Evolutionary conservation across 2,113 vertebrate species (phyloP), one percentile per base, ranked within the genome.

Genomic region (Australoheros scitulus): DNA sequence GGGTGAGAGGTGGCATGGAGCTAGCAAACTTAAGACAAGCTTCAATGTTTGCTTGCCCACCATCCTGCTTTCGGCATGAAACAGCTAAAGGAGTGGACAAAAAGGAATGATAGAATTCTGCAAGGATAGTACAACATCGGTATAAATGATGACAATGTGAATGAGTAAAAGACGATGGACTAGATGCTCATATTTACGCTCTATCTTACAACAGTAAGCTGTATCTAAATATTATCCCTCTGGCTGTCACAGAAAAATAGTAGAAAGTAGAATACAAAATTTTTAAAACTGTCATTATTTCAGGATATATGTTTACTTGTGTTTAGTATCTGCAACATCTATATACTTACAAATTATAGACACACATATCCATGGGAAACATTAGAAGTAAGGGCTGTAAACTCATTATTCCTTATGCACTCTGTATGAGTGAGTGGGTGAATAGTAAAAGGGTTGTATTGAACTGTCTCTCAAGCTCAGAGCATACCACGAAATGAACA

Each of bases 1-100:
- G 98, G 20, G 97, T 98, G 90, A 99, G 96, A 14, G 95, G 65
- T 65, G 98, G 98, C 95, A 99, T 95, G 1, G 97, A 92, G 61
- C 96, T 96, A 36, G 96, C 94, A 20, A 96, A 90, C 89, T 93
- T 95, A 56, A 99, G 96, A 92, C 98, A 99, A 43, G 96, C 95
- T 3, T 92, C 96, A 50, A 97, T 81, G 41, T 98, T 96, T 82
- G 96, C 96, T 83, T 96, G 97, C 3, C 97, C 97, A 64, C 97
- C 97, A 0, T 99, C 98, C 91, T 97, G 96, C 90, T 96, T 98
- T 84, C 97, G 96, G 90, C 98, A 99, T 9, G 97, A 98, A 86
- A 99, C 97, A 20, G 98, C 98, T 99, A 81, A 13, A 94, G 11
- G 36, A 59, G 34, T 3, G 41, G 22, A 84, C 58, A 68, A 20